Base-by-base conservation (phyloP, 2,888 invertebrate species). In the Xestia sexstrigata region DNA sequence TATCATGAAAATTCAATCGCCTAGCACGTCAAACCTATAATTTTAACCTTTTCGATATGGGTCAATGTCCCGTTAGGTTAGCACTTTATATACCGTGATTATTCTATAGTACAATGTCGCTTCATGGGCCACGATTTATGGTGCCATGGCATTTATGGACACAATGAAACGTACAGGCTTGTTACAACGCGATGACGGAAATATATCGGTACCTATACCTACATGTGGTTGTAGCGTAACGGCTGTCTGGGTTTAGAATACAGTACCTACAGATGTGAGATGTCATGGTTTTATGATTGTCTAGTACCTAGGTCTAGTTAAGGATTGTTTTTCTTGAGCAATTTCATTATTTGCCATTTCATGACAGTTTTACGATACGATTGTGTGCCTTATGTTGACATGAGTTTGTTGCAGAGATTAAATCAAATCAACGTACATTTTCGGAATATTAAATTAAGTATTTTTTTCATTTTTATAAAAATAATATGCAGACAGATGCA, bases 111-210 rank as follows among this genome's bases (percentile, higher is more conserved):
- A 93, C 92, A 92, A 91, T 92, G 92, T 93, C 91, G 91, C 90
- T 93, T 92, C 94, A 93, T 91, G 93, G 92, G 88, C 87, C 90
- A 88, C 91, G 93, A 93, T 94, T 95, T 94, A 95, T 94, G 94
- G 92, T 93, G 94, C 91, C 95, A 92, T 92, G 95, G 90, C 96
- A 95, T 96, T 95, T 95, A 94, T 91, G 90, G 91, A 90, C 90
- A 93, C 93, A 94, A 93, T 90, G 88, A 87, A 88, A 81, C 79
- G 77, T 73, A 77, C 73, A 70, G 65, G 74, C 78, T 75, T 60
- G 76, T 66, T 84, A 76, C 85, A 87, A 86, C 88, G 83, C 85
- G 86, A 83, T 84, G 87, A 86, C 85, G 85, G 88, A 88, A 88
- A 89, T 74, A 47, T 72, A 76, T 74, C 63, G 11, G 26, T 76